phyloP scores from a whole-genome alignment of 2,797 vertebrate species.

The Atherinosoma microstoma region DNA sequence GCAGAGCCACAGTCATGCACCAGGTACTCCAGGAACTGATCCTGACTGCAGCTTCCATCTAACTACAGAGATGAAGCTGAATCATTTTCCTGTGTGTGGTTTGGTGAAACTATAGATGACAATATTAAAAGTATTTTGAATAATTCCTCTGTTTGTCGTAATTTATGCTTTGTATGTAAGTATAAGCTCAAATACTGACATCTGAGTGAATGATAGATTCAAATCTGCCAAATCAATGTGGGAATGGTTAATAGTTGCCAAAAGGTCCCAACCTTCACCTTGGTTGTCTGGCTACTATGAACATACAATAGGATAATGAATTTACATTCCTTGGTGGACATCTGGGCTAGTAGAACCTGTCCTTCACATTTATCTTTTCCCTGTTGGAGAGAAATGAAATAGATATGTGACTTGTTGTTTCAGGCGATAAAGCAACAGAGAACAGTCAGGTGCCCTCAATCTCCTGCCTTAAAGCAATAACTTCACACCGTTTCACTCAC shows the following conservation, averaged over 20 bases:
- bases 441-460: constrained; percentile 48
- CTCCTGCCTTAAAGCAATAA: constrained; percentile 38
- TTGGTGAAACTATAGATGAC: constrained; percentile 35
- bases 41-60: constrained; percentile 38
- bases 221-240: neutral
- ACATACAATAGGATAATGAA: neutral
- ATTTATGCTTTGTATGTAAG: neutral
- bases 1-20: constrained; percentile 55
- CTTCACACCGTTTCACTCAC: constrained; percentile 20
- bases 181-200: neutral
- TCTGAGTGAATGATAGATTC: neutral
- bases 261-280: neutral
- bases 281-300: neutral
- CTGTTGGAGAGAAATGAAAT: constrained; percentile 66
- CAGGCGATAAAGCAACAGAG: constrained; percentile 31
- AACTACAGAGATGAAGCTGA: constrained; percentile 54
- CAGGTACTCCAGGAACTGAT: constrained; percentile 48
- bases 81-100: constrained; percentile 40
- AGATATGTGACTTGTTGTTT: constrained; percentile 43
- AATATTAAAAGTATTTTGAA: constrained; percentile 36
- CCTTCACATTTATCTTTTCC: constrained; percentile 44
- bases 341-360: constrained; percentile 5
- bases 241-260: too few species aligned
- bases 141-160: constrained; percentile 7
- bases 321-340: neutral